Conservation (phyloP, 2,888 invertebrate genomes). For the Tipula helvola region DNA sequence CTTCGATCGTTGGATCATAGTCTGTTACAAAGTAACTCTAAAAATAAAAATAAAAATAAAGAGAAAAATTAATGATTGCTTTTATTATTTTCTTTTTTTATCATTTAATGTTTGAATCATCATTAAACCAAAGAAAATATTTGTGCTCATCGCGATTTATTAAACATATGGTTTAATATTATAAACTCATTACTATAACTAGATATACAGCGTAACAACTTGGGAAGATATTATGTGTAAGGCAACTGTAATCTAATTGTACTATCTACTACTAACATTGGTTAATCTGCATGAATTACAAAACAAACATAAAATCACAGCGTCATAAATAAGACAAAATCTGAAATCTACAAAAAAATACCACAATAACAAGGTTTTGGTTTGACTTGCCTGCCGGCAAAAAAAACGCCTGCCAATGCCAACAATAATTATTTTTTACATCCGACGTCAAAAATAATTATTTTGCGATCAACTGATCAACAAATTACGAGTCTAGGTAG, state of each 20-base stretch:
- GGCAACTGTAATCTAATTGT: not conserved
- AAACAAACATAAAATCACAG: too few species aligned
- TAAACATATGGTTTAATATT: not conserved
- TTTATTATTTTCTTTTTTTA: not conserved
- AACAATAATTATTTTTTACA: too few species aligned
- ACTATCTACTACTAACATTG: too few species aligned
- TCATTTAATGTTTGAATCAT: not conserved
- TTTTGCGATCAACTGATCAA: too few species aligned
- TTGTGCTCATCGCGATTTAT: not conserved
- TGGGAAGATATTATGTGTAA: not conserved
- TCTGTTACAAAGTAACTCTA: conserved; percentile 98
- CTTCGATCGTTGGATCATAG: conserved; percentile 98
- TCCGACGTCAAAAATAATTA: too few species aligned
- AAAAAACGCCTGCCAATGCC: too few species aligned
- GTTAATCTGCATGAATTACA: too few species aligned
- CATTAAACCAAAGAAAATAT: not conserved
- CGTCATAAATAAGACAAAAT: too few species aligned
- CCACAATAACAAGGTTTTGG: too few species aligned
- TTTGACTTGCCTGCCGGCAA: too few species aligned
- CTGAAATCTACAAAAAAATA: too few species aligned
- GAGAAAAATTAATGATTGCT: not conserved
- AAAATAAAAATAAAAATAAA: conserved; percentile 34
- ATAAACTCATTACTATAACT: not conserved
- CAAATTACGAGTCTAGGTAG: too few species aligned
- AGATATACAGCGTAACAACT: not conserved